Conservation (phyloP, 2,797 vertebrate genomes). For the Spheniscus humboldti region DNA sequence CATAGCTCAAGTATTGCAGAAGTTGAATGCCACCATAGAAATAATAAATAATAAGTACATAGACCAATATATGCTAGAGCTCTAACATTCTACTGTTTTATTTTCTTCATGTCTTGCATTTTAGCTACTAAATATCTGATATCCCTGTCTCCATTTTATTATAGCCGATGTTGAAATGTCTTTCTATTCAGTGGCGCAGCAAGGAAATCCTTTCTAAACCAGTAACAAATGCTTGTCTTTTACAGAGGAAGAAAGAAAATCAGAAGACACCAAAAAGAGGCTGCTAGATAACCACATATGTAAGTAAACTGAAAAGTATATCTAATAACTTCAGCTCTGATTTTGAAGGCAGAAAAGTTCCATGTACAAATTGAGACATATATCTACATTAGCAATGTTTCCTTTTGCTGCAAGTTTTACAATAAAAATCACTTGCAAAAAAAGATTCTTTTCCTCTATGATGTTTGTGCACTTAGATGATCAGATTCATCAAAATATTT, state of each 20-base stretch:
- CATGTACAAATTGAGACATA: not conserved
- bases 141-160: not conserved
- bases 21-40: not conserved
- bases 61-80: not conserved
- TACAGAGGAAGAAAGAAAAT: not conserved
- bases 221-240: not conserved
- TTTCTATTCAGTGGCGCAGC: not conserved
- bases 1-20: not conserved
- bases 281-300: not conserved
- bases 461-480: not conserved
- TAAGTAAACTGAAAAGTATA: not conserved
- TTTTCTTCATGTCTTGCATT: not conserved
- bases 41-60: not conserved
- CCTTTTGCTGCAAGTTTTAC: not conserved
- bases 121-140: not conserved
- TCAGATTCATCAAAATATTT: not conserved
- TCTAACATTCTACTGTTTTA: not conserved
- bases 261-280: not conserved
- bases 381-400: not conserved
- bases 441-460: not conserved
- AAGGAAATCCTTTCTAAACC: not conserved
- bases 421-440: not conserved
- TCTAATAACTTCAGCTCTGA: not conserved
- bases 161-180: not conserved
- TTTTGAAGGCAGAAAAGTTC: not conserved